Conservation (phyloP, 2,797 vertebrate species). For the Phataginus tetradactyla region DNA sequence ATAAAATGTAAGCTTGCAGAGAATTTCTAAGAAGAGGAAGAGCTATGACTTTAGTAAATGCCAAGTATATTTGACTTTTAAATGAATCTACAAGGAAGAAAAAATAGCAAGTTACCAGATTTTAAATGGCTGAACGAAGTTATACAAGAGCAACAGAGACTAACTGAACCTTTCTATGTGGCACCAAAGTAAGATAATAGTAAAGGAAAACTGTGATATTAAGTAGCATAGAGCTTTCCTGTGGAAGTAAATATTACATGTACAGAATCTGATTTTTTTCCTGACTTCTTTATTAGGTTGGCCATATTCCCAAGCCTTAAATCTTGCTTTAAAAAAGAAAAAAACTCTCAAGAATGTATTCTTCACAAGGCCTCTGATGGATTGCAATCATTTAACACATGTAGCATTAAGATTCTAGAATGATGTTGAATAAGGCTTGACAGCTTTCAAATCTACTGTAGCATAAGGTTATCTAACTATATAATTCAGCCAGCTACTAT, state of each 20-base stretch:
- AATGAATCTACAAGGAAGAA: constrained; percentile 51
- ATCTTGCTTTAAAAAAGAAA: neutral
- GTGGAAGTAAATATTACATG: constrained; percentile 14
- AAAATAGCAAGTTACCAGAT: constrained; percentile 52
- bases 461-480: neutral
- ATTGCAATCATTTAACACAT: constrained; percentile 37
- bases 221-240: neutral
- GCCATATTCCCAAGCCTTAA: neutral
- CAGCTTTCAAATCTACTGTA: neutral
- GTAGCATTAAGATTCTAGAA: constrained; percentile 7
- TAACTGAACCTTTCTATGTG: neutral
- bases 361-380: neutral
- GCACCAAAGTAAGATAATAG: constrained; percentile 18
- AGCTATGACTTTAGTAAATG: constrained; percentile 62
- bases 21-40: constrained; percentile 58
- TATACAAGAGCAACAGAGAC: neutral
- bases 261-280: neutral
- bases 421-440: neutral
- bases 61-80: constrained; percentile 67
- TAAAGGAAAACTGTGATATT: neutral
- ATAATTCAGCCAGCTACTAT: neutral
- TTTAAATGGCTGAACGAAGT: constrained; percentile 51
- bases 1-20: constrained; percentile 64
- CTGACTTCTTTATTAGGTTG: constrained; percentile 22
- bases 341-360: neutral